phyloP scores from a whole-genome alignment of 2,113 vertebrate genomes.

The Lagopus leucura region DNA sequence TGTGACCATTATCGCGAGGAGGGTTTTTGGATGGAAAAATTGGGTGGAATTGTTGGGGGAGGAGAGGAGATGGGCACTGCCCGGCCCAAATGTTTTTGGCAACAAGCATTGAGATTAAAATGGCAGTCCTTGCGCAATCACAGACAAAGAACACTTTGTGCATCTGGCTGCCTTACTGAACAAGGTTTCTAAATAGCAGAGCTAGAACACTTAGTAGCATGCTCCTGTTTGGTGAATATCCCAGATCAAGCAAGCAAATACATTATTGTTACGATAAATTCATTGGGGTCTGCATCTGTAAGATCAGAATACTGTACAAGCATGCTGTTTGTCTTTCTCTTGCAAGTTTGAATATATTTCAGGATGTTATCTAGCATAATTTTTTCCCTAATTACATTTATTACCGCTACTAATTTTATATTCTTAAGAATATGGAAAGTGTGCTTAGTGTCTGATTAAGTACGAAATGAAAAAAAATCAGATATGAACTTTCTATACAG shows the following conservation, averaged over 20 bases:
- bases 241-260: not conserved
- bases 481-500: not conserved
- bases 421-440: not conserved
- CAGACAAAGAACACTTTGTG: not conserved
- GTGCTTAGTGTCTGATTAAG: not conserved
- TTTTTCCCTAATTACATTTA: rapidly evolving
- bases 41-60: not conserved
- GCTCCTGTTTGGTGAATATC: rapidly evolving
- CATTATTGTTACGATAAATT: rapidly evolving
- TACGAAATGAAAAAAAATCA: not conserved
- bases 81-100: not conserved
- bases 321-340: rapidly evolving
- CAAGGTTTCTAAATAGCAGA: rapidly evolving
- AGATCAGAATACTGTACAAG: not conserved
- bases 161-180: not conserved
- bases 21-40: not conserved
- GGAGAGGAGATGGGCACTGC: not conserved
- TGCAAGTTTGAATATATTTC: not conserved
- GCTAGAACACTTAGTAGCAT: not conserved
- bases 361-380: not conserved
- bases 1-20: rapidly evolving
- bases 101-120: not conserved
- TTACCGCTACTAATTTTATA: rapidly evolving
- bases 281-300: not conserved
- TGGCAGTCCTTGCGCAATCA: not conserved